Conservation (phyloP, 1,140 invertebrate species). For the Probaryconus sp. region DNA sequence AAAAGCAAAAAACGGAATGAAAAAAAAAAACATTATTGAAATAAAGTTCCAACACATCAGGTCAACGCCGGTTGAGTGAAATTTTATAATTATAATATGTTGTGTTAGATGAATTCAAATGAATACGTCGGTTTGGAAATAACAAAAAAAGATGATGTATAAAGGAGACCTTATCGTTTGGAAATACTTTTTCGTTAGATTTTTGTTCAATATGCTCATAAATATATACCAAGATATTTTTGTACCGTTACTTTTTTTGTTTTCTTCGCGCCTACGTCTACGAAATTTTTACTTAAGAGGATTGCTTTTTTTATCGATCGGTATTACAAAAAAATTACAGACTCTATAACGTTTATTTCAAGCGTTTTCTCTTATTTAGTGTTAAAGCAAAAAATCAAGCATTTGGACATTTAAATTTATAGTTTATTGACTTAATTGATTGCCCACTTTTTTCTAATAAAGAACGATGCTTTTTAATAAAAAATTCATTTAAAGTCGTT, state of each 20-base stretch:
- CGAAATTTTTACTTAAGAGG: slow-evolving; percentile 9
- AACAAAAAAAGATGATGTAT: slow-evolving; percentile 4
- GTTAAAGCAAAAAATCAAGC: too few species aligned
- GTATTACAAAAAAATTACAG: too few species aligned
- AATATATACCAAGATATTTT: slow-evolving; percentile 9
- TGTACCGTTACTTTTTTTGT: slow-evolving; percentile 3
- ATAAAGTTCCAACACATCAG: too few species aligned
- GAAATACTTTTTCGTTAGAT: slow-evolving; percentile 16
- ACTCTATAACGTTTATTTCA: too few species aligned
- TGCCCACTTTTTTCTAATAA: too few species aligned
- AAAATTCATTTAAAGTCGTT: too few species aligned
- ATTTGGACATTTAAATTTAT: too few species aligned
- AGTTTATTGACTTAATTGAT: too few species aligned
- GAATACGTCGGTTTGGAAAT: slow-evolving; percentile 16
- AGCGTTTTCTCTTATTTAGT: too few species aligned
- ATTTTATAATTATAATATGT: slow-evolving; percentile 8
- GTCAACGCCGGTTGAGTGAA: background rate
- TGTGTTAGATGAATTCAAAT: slow-evolving; percentile 8
- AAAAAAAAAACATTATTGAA: background rate
- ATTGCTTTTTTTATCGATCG: slow-evolving; percentile 5
- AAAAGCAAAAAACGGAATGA: too few species aligned
- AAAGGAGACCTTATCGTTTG: slow-evolving; percentile 2
- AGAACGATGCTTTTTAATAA: too few species aligned
- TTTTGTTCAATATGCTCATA: too few species aligned
- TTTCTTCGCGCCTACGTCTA: background rate